A percentile compares a stretch with the other conserved stretches of the same genome.
Evolutionary conservation across 1,140 invertebrate species (phyloP).

Genomic region (Colletes gigas): DNA sequence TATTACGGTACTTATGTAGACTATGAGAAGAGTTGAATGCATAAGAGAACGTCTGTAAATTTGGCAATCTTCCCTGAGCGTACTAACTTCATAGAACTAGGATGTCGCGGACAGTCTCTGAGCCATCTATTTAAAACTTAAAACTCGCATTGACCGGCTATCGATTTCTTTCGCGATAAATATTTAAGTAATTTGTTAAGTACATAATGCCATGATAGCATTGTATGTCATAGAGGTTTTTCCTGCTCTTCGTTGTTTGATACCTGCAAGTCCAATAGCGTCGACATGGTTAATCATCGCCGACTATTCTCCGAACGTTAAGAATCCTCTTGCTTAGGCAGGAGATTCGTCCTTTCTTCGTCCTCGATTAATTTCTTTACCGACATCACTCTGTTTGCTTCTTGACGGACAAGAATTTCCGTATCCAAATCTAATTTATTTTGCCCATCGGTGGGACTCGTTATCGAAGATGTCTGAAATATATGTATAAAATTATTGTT

Average conservation of each 20-base stretch:
- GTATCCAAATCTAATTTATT: conserved; percentile 62
- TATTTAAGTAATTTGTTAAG: conserved; percentile 70
- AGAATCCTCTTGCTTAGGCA: conserved; percentile 73
- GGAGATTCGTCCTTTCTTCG: conserved; percentile 71
- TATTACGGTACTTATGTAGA: conserved; percentile 18
- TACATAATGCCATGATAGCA: conserved; percentile 70
- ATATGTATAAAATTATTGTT: neutral
- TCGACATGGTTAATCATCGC: conserved; percentile 51
- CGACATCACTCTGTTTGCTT: conserved; percentile 60
- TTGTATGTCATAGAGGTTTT: conserved; percentile 71
- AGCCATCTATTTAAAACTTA: conserved; percentile 46
- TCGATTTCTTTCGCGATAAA: conserved; percentile 44
- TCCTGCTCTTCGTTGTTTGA: conserved; percentile 62
- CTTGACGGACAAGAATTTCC: conserved; percentile 67
- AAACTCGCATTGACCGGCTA: conserved; percentile 29
- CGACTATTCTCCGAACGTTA: conserved; percentile 75
- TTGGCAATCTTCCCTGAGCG: conserved; percentile 56
- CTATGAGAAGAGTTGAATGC: conserved; percentile 5
- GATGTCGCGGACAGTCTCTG: conserved; percentile 38
- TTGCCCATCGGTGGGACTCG: conserved; percentile 59
- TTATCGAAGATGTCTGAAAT: conserved; percentile 38
- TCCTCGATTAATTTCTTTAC: conserved; percentile 65
- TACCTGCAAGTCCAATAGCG: conserved; percentile 44
- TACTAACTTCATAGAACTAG: conserved; percentile 42
- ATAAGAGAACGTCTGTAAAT: conserved; percentile 30